Percentiles rank a stretch among this genome's conserved stretches.
Conservation (phyloP, 2,888 invertebrate species). For the Lycaena phlaeas region DNA sequence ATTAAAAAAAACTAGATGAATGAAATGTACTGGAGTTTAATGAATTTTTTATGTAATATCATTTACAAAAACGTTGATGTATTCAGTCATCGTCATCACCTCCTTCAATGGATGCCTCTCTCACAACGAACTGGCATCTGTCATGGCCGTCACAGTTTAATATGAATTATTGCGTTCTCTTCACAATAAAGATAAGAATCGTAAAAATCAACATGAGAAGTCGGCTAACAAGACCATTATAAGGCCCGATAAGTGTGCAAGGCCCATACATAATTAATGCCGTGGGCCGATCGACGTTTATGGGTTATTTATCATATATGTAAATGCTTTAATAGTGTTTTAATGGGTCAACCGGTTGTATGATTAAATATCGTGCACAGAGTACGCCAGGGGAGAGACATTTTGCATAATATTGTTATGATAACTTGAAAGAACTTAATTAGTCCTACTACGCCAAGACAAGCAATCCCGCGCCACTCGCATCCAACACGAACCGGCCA, state of each 20-base stretch:
- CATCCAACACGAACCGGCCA: too few relatives aligned
- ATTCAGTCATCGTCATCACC: too few relatives aligned
- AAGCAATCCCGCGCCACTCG: too few relatives aligned
- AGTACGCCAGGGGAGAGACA: slow-evolving; percentile 17
- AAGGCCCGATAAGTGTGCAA: neutral
- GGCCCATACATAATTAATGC: slow-evolving; percentile 32
- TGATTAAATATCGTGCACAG: slow-evolving; percentile 36
- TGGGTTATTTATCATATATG: slow-evolving; percentile 58
- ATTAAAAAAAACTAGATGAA: too few relatives aligned
- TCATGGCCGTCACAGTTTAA: too few relatives aligned
- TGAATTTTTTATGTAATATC: too few relatives aligned
- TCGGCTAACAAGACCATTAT: slow-evolving; percentile 4
- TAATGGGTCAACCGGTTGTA: slow-evolving; percentile 51
- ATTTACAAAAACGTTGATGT: too few relatives aligned
- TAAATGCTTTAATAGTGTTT: slow-evolving; percentile 58
- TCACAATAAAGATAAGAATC: slow-evolving; percentile 3
- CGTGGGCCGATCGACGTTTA: slow-evolving; percentile 39
- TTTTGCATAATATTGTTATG: neutral
- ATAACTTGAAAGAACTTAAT: too few relatives aligned
- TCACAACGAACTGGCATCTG: too few relatives aligned
- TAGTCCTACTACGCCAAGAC: too few relatives aligned
- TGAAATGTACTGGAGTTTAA: too few relatives aligned
- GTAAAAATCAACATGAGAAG: neutral
- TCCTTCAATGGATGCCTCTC: too few relatives aligned
- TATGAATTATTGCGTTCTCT: slow-evolving; percentile 1